A percentile compares a stretch with the other conserved stretches of the same genome.
Conservation (phyloP, 2,113 vertebrate genomes). For the Eonycteris spelaea region DNA sequence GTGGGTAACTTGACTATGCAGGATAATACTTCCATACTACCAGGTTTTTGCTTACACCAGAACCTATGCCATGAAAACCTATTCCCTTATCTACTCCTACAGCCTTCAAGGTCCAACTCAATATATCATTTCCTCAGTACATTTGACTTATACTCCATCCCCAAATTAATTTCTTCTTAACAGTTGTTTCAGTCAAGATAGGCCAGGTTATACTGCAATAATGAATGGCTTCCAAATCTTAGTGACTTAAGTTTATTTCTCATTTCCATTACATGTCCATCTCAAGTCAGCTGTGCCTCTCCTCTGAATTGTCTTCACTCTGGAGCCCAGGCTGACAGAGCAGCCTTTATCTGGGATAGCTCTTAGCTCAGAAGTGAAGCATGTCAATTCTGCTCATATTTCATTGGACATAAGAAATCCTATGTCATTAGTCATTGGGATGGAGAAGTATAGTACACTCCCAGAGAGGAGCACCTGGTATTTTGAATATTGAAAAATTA, state of each 20-base stretch:
- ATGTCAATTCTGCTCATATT: slow-evolving; percentile 14
- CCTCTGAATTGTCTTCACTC: neutral
- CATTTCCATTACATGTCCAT: neutral
- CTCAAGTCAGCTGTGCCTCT: neutral
- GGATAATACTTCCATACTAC: neutral
- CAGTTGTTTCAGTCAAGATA: neutral
- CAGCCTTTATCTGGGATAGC: neutral
- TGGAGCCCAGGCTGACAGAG: neutral
- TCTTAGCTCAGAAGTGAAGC: neutral
- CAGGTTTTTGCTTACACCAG: neutral
- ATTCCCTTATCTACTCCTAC: neutral
- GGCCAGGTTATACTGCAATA: neutral
- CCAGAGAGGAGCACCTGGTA: neutral
- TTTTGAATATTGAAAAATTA: slow-evolving; percentile 30
- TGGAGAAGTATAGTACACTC: neutral
- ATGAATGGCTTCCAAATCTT: slow-evolving; percentile 7
- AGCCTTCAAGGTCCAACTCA: neutral
- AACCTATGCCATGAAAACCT: neutral
- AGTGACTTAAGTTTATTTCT: slow-evolving; percentile 21
- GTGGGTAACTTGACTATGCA: neutral
- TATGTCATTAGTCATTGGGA: neutral
- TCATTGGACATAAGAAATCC: neutral
- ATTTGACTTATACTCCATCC: neutral
- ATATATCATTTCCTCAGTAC: neutral
- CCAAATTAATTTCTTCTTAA: neutral